Percentiles rank a stretch among this genome's conserved stretches.
phyloP scores from a whole-genome alignment of 2,888 invertebrate genomes.

The Apotomis betuletana region DNA sequence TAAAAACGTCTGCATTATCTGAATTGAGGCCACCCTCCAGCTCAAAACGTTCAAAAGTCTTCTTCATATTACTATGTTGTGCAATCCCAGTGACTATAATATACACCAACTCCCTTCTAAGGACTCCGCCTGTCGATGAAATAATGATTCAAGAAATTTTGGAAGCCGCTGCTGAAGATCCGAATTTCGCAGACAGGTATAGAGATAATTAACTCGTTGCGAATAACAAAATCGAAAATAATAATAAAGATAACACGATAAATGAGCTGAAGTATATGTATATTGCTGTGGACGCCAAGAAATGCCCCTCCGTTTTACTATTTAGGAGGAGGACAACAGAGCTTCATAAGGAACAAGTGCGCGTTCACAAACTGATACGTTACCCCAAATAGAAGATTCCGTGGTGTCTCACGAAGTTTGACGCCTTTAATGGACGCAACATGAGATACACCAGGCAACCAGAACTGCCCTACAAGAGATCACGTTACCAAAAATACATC shows the following conservation, averaged over 20 bases:
- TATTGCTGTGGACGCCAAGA: constrained; percentile 43
- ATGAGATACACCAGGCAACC: constrained; percentile 13
- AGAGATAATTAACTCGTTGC: not conserved
- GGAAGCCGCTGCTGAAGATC: not conserved
- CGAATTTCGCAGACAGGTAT: constrained; percentile 12
- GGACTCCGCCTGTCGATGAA: not conserved
- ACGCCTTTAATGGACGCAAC: constrained; percentile 42
- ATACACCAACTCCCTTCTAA: constrained; percentile 10
- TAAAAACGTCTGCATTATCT: not conserved
- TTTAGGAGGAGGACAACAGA: constrained; percentile 38
- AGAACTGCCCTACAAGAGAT: constrained; percentile 42
- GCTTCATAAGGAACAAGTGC: constrained; percentile 42
- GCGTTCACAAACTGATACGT: constrained; percentile 42
- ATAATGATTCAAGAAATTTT: constrained; percentile 16
- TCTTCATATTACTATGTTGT: constrained; percentile 22
- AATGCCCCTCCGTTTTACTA: constrained; percentile 40
- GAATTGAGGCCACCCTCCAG: not conserved
- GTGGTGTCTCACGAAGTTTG: constrained; percentile 39
- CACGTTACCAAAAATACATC: constrained; percentile 47
- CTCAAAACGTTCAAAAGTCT: constrained; percentile 9
- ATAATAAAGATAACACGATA: not conserved
- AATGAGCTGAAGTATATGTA: constrained; percentile 32
- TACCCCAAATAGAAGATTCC: constrained; percentile 34
- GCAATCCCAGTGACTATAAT: constrained; percentile 19
- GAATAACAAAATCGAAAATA: not conserved